Conservation (phyloP, 2,888 invertebrate species). For the Limnephilus marmoratus region DNA sequence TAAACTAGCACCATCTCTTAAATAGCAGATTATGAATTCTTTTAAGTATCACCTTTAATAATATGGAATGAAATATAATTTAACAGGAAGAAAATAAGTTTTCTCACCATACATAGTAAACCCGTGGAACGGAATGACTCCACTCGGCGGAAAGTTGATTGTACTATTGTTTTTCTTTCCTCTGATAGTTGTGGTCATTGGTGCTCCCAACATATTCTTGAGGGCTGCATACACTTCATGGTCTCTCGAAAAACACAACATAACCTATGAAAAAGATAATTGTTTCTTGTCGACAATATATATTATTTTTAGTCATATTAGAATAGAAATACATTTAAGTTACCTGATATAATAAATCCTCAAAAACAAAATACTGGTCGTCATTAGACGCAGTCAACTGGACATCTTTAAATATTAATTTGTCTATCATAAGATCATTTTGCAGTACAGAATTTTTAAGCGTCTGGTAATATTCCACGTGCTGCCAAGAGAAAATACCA, state of each 20-base stretch:
- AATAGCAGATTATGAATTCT: no score
- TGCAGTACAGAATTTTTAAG: conserved; percentile 89
- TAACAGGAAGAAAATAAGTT: not conserved
- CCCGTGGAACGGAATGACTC: conserved; percentile 97
- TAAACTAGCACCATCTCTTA: no score
- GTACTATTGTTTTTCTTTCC: conserved; percentile 84
- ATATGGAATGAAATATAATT: not conserved
- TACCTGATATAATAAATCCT: conserved; percentile 95
- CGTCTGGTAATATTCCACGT: conserved; percentile 85
- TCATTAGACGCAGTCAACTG: conserved; percentile 97
- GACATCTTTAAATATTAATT: conserved; percentile 96
- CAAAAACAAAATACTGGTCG: conserved; percentile 98
- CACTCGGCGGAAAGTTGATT: conserved; percentile 93
- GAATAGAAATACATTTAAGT: conserved; percentile 19
- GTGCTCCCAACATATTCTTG: conserved; percentile 78
- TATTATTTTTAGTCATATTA: not conserved
- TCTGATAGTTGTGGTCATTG: conserved; percentile 86
- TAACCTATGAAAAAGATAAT: conserved; percentile 76
- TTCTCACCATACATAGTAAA: conserved; percentile 96
- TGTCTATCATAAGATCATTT: conserved; percentile 95
- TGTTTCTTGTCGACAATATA: not conserved
- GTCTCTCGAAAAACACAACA: conserved; percentile 95
- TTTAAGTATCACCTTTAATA: no score
- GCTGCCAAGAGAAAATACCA: conserved; percentile 74
- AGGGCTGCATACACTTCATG: conserved; percentile 86